Conservation (phyloP, 2,888 invertebrate genomes). For the Callimorpha dominula region DNA sequence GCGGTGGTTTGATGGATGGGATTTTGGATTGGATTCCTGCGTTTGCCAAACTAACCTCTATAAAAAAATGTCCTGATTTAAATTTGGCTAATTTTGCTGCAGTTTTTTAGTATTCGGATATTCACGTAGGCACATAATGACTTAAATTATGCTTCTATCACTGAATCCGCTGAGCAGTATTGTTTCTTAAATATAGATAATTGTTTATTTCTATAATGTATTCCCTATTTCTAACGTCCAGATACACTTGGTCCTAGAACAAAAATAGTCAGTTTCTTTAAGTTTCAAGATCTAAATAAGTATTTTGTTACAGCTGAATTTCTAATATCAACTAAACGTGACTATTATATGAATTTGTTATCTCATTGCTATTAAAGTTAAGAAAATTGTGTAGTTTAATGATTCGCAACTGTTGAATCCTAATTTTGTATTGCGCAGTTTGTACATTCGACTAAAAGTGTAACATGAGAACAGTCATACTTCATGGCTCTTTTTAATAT, state of each 20-base stretch:
- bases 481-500: not conserved
- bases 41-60: no score
- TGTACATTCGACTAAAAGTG: slow-evolving; percentile 27
- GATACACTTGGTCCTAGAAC: not conserved
- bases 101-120: no score
- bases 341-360: not conserved
- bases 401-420: slow-evolving; percentile 29
- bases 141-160: no score
- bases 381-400: slow-evolving; percentile 8
- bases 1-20: no score
- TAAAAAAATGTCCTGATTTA: no score
- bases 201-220: no score
- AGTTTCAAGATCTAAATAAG: not conserved
- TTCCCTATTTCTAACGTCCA: no score
- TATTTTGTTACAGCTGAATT: not conserved
- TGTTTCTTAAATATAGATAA: not conserved
- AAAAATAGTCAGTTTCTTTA: not conserved
- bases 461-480: slow-evolving; percentile 32
- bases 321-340: not conserved
- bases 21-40: no score
- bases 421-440: slow-evolving; percentile 33
- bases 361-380: not conserved
- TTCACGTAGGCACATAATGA: not conserved
- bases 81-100: no score
- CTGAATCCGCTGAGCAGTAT: not conserved